phyloP scores from a whole-genome alignment of 2,888 invertebrate genomes.

The Caenorhabditis sp. region DNA sequence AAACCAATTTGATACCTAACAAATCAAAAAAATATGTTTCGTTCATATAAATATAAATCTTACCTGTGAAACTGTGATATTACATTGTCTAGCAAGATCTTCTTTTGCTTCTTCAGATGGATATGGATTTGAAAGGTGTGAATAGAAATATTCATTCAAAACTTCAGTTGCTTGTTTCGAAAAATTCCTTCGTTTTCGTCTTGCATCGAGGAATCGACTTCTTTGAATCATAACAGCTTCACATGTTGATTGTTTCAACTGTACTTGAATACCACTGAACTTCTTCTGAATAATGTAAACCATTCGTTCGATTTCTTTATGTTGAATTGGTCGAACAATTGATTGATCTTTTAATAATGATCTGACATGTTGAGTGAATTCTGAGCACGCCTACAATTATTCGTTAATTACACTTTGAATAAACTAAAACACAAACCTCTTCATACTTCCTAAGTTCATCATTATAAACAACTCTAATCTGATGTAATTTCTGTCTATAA shows the following conservation, averaged over 20 bases:
- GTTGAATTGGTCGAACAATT: conserved; percentile 73
- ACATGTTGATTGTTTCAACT: conserved; percentile 98
- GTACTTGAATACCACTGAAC: conserved; percentile 77
- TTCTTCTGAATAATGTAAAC: conserved; percentile 98
- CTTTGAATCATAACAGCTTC: conserved; percentile 99
- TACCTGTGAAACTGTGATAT: conserved; percentile 94
- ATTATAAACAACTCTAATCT: conserved; percentile 98
- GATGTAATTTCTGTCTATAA: conserved; percentile 96
- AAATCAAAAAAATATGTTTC: too few relatives aligned
- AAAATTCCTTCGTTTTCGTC: conserved; percentile 91
- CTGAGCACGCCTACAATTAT: conserved; percentile 83
- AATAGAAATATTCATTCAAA: conserved; percentile 99
- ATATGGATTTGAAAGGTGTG: conserved; percentile 98
- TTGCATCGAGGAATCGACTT: conserved; percentile 75
- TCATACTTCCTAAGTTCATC: conserved; percentile 99
- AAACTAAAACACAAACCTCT: conserved; percentile 75
- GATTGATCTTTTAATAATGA: conserved; percentile 77
- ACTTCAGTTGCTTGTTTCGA: conserved; percentile 99
- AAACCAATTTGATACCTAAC: conserved; percentile 96
- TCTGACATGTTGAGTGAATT: conserved; percentile 99
- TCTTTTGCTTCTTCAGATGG: conserved; percentile 99
- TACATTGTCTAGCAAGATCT: conserved; percentile 97
- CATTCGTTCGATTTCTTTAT: conserved; percentile 92
- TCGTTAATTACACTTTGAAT: too few relatives aligned
- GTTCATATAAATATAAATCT: too few relatives aligned